Conservation (phyloP, 2,113 vertebrate genomes). For the Chrysochloris asiatica region DNA sequence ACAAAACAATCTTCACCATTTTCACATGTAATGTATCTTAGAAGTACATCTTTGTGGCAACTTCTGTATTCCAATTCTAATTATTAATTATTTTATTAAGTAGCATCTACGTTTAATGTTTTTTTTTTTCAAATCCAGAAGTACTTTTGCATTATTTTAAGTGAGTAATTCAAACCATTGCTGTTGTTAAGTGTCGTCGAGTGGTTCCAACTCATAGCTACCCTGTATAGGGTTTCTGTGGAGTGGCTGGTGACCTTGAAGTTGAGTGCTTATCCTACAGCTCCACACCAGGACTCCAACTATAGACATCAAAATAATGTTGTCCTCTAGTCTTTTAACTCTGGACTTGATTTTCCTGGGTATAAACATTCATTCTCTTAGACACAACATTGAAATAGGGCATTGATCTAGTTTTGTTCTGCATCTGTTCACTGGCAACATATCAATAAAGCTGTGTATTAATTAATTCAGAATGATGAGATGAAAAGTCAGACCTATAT, state of each 20-base stretch:
- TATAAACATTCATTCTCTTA: neutral
- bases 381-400: neutral
- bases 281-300: no score
- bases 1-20: neutral
- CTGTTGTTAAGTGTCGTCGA: no score
- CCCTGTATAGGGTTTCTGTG: no score
- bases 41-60: conserved; percentile 17
- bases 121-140: neutral
- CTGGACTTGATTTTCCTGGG: neutral
- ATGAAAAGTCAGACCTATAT: neutral
- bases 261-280: no score
- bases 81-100: neutral
- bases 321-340: neutral
- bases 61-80: neutral
- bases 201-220: no score
- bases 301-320: neutral
- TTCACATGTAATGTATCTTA: neutral
- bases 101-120: neutral
- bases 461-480: neutral
- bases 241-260: no score
- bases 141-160: neutral
- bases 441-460: neutral
- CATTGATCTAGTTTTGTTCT: neutral
- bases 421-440: neutral
- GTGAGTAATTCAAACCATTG: conserved; percentile 22